Conservation (phyloP, 2,888 invertebrate species). For the Holacanthella duospinosa region DNA sequence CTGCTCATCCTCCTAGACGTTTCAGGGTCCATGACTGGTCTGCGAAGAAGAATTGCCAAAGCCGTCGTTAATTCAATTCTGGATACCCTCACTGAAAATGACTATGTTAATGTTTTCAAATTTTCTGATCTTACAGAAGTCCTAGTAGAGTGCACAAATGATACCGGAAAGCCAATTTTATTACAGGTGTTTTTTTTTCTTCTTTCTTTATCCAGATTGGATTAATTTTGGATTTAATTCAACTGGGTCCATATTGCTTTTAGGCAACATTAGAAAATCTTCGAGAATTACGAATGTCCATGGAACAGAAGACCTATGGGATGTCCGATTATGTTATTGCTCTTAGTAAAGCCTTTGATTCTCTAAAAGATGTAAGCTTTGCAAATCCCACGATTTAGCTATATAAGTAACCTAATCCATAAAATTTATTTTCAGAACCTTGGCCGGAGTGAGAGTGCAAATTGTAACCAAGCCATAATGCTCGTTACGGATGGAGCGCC, state of each 20-base stretch:
- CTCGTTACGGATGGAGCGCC: constrained; percentile 97
- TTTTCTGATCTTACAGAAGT: constrained; percentile 61
- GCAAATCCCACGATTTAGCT: background rate
- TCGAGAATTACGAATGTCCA: constrained; percentile 60
- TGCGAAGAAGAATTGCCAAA: constrained; percentile 77
- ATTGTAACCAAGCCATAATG: constrained; percentile 98
- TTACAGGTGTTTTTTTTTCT: no score
- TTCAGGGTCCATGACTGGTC: constrained; percentile 56
- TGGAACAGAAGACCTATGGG: constrained; percentile 58
- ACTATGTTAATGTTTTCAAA: constrained; percentile 85
- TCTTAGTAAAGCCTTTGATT: constrained; percentile 68
- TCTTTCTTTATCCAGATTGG: background rate
- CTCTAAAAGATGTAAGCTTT: constrained; percentile 57
- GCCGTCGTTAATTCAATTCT: constrained; percentile 78
- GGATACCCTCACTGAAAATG: constrained; percentile 93
- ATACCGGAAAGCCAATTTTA: constrained; percentile 37
- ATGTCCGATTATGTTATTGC: constrained; percentile 76
- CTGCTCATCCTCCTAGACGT: constrained; percentile 88
- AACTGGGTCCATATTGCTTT: constrained; percentile 38
- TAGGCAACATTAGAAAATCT: constrained; percentile 81
- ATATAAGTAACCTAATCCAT: background rate
- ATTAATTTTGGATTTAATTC: constrained; percentile 4
- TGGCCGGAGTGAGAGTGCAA: constrained; percentile 59
- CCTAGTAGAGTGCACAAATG: constrained; percentile 74
- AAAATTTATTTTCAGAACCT: constrained; percentile 30